Base-by-base conservation (phyloP, 2,113 vertebrate genomes). In the Melanerpes formicivorus region DNA sequence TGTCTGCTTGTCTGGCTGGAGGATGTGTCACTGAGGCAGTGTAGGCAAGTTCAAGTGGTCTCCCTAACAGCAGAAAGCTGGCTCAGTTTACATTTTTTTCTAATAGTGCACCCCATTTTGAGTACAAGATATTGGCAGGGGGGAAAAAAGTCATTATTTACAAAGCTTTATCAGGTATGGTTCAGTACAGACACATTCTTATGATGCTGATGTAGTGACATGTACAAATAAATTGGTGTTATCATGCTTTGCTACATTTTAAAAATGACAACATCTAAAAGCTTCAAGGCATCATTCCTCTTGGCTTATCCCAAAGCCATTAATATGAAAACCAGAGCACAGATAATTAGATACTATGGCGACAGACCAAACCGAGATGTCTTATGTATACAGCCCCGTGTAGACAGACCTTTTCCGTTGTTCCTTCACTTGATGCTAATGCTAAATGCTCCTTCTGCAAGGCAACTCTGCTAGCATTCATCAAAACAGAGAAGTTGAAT, bases 311-410 rank as follows among this genome's bases (percentile, higher is more conserved):
- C 30, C 34, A 11, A 6, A 73, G 40, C 37, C 70, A 70, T n/a
- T 67, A n/a, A 78, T 54, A 54, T 59, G 81, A 88, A 95, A 81
- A 92, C 40, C 55, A 91, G 64, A 84, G 59, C 44, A 83, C 56
- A 88, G 88, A 60, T 46, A 84, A 94, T 86, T 50, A 84, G 25
- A 71, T 55, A 44, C 3, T 66, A 30, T 14, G 22, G 55, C 5
- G 12, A 88, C 44, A 88, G 56, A 69, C 22, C 46, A 59, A 88
- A 86, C 22, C 5, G 66, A 59, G 34, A 34, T 18, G 40, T 76
- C 72, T 46, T 60, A 64, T 1, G 3, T 50, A 52, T 11, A n/a
- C 21, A 48, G 78, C 71, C 8, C 11, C 66, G 29, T 8, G 44
- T 2, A 72, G 60, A 82, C 7, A 59, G 37, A 46, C 5, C 22